Evolutionary conservation across 2,113 vertebrate species (phyloP), one percentile per base, ranked within the genome.

Genomic region (Phaetusa simplex): DNA sequence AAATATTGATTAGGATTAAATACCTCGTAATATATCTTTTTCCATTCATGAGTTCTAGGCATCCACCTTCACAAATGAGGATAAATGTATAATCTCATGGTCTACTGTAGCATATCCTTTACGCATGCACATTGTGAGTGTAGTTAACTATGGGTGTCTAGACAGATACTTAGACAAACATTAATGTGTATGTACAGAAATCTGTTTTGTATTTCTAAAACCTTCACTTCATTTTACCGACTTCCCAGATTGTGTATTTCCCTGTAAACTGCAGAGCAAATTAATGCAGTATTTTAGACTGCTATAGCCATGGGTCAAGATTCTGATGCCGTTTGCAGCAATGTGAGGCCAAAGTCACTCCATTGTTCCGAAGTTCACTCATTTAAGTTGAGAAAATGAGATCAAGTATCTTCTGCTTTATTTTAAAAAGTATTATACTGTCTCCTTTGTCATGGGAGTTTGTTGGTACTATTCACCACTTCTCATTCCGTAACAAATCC

Each of bases 1-100:
- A 95, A 96, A 93, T 90, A 95, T 91, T 95, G 95, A 95, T 96
- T 91, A 87, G 83, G 66, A 96, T 97, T 89, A 96, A 96, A 96
- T 90, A 89, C 93, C 95, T 94, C 29, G 62, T 71, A 91, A 79
- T 66, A 6, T 79, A 85, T 85, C 61, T 78, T 95, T 94, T 87
- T 67, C 88, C 78, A 87, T 89, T 89, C 66, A 69, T 12, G 70
- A 85, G 53, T 89, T 95, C 65, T 89, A 93, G 69, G 70, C 81
- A 94, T 70, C 49, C 70, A 91, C 61, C 84, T 93, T 85, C 81
- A 80, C 86, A 96, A 97, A 97, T 93, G 93, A 97, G 95, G 94
- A 97, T 92, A 93, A 96, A 95, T 92, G 86, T 89, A 91, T 89
- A 89, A 96, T 87, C 90, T 94, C 52, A 53, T 82, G 65, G 88